Base-by-base conservation (phyloP, 2,113 vertebrate genomes). In the Conger conger region DNA sequence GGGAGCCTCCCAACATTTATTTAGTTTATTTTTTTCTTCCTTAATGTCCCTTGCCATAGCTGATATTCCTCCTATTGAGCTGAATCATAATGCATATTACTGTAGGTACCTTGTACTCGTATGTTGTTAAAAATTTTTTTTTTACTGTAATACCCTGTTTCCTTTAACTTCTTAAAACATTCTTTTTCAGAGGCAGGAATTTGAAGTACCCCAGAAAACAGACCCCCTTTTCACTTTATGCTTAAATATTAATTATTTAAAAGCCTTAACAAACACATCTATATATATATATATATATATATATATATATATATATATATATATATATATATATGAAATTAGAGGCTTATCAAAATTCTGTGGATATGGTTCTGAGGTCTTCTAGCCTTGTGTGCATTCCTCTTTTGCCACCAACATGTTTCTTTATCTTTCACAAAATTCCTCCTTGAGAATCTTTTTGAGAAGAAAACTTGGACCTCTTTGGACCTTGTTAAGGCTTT, bases 401-500 rank as follows among this genome's bases (percentile, higher is more conserved):
- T 60, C 2, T 60, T 60, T 3, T 60, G 23, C 86, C 82, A 33
- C 42, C 86, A 82, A 88, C 85, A 86, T 76, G 30, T 79, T 87
- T 54, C 87, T 87, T 63, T 86, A 87, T 87, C 57, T 15, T 83
- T 79, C 38, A 80, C 38, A 80, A 81, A 86, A 80, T 54, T 57
- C 57, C 53, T 76, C 42, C 73, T 83, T 50, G 85, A 78, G 84
- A 87, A 85, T 80, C 92, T 94, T 94, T 93, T 89, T 94, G 93
- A 95, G 95, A 95, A 95, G 95, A 94, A 93, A 93, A 95, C 95
- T 93, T 95, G 86, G 4, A 88, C 87, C 85, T 86, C 85, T 95
- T 96, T 95, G 94, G 94, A 95, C 93, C 96, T 97, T 96, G 97
- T 96, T 96, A 95, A 92, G 94, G 96, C 96, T 95, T 94, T 97